Conservation (phyloP, 2,113 vertebrate genomes). For the Octodon degus region DNA sequence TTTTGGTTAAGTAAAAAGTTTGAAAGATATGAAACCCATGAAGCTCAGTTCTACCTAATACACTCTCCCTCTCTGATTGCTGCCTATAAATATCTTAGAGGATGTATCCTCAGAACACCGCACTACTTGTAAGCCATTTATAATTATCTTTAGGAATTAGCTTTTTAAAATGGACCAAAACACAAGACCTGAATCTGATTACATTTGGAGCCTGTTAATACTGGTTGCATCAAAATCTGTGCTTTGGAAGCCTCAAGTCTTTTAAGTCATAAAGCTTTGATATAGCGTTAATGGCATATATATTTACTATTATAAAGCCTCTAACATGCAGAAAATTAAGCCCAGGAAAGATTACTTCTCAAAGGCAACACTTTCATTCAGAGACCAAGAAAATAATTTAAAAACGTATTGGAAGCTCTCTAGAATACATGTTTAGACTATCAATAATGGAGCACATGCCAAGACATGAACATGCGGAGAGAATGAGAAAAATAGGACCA, state of each 20-base stretch:
- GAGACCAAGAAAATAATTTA: slow-evolving; percentile 66
- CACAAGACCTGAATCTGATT: slow-evolving; percentile 75
- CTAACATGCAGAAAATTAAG: slow-evolving; percentile 67
- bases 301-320: slow-evolving; percentile 73
- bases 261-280: slow-evolving; percentile 84
- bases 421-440: background rate
- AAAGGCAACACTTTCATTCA: slow-evolving; percentile 6
- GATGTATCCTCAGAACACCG: slow-evolving; percentile 66
- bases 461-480: slow-evolving; percentile 61
- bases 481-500: slow-evolving; percentile 48
- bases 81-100: background rate
- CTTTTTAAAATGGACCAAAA: slow-evolving; percentile 81
- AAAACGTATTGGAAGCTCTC: slow-evolving; percentile 51
- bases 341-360: slow-evolving; percentile 67
- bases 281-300: slow-evolving; percentile 75
- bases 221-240: slow-evolving; percentile 41
- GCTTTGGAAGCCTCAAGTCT: slow-evolving; percentile 81
- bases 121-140: slow-evolving; percentile 76
- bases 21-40: background rate
- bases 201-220: slow-evolving; percentile 78
- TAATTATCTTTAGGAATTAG: slow-evolving; percentile 72
- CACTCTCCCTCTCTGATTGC: background rate
- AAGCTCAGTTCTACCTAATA: background rate
- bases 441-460: slow-evolving; percentile 37
- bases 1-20: background rate